These are phyloP conservation scores for Sinopyrophorus schimmeli DNA, from an alignment of 2,888 invertebrate genomes.

Conservation along the genomic window DNA sequence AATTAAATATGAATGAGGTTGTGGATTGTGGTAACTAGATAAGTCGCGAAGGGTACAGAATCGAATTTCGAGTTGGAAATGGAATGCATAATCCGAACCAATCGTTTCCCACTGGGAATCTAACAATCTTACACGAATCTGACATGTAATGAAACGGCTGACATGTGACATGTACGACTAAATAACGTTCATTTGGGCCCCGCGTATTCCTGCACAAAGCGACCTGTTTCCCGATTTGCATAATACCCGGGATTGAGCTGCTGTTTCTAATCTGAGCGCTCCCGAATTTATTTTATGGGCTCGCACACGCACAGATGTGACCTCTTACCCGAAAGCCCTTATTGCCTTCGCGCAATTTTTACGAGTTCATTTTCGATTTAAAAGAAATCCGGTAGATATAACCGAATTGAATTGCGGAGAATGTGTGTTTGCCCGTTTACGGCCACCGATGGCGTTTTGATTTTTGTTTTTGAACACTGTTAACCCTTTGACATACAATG, in stretches of 20 bases:
- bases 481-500: no score
- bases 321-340: conserved; percentile 27
- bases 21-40: no score
- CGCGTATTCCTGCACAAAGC: conserved; percentile 39
- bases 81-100: conserved; percentile 46
- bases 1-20: no score
- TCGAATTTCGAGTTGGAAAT: conserved; percentile 30
- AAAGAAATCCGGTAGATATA: background rate
- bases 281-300: conserved; percentile 49
- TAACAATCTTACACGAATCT: conserved; percentile 48
- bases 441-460: no score
- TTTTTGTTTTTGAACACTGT: no score
- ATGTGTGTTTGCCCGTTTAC: no score
- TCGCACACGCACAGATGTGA: conserved; percentile 44
- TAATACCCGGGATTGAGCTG: conserved; percentile 45
- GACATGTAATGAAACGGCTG: conserved; percentile 51
- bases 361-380: conserved; percentile 15
- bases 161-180: conserved; percentile 50
- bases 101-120: conserved; percentile 47
- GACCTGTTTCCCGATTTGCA: conserved; percentile 43
- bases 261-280: conserved; percentile 42
- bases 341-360: conserved; percentile 21
- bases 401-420: no score
- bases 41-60: conserved; percentile 14
- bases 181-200: conserved; percentile 49